A percentile compares a stretch with the other conserved stretches of the same genome.
Evolutionary conservation across 53 echinoderm and acorn worm genomes (phyloP).

Genomic region (Zoroaster sp.): DNA sequence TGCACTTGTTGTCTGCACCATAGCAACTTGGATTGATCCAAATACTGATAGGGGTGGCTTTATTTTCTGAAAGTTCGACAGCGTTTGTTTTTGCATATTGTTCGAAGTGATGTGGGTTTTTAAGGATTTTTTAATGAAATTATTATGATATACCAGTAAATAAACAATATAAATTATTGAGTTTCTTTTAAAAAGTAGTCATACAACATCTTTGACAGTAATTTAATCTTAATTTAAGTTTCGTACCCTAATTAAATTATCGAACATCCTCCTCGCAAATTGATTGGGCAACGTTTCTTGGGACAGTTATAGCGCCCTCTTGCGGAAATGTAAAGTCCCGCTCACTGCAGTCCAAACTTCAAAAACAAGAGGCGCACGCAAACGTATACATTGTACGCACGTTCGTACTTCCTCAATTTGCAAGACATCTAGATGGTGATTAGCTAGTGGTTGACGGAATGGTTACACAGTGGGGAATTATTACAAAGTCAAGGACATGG

Average conservation of each 20-base stretch:
- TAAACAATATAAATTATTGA: background rate
- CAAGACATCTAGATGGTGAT: too few species aligned
- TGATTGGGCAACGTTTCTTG: background rate
- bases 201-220: background rate
- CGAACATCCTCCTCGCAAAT: background rate
- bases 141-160: too few species aligned
- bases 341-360: too few species aligned
- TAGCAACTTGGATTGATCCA: constrained; percentile 40
- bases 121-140: background rate
- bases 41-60: background rate
- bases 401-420: too few species aligned
- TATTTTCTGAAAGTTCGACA: background rate
- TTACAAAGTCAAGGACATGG: too few species aligned
- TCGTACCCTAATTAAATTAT: background rate
- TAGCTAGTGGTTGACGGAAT: too few species aligned
- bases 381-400: too few species aligned
- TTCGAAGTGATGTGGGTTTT: background rate
- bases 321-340: too few species aligned
- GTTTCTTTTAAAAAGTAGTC: background rate
- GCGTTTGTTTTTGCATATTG: background rate
- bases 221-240: background rate
- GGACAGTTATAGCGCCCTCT: constrained; percentile 11
- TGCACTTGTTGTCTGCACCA: constrained; percentile 28
- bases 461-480: too few species aligned
- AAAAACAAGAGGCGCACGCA: too few species aligned